Base-by-base conservation (phyloP, 2,888 invertebrate genomes). In the Odontocolon sp. region DNA sequence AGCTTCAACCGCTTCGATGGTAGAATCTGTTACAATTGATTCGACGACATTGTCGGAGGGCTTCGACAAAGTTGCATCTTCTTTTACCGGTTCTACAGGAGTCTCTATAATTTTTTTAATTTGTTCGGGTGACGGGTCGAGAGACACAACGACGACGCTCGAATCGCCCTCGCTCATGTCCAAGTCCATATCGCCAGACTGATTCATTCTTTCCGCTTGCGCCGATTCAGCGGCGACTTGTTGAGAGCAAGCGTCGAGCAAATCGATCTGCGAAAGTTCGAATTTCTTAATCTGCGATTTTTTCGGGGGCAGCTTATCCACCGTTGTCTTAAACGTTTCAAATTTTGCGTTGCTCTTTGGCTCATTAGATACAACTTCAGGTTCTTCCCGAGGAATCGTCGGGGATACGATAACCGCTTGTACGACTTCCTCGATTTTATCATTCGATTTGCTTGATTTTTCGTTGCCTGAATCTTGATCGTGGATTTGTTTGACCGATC, bases 261-360 rank as follows among this genome's bases (percentile, higher is more conserved):
- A 79, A 80, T 89, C 87, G 45, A 87, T 81, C 75, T 88, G 87
- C 0, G 89, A 87, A 8, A 87, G 75, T 59, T 90, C 90, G 70
- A 89, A 89, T 59, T 89, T 89, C 66, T 90, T 90, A n/a, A 89
- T 89, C 61, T 89, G 89, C 1, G 87, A 89, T 26, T 89, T 89
- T 50, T 89, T 90, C 6, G 89, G 88, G 2, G 88, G 88, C 3
- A 90, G 61, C 67, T 85, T 85, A 5, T 88, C 86, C 16, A 84
- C 54, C 9, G 1, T 63, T 21, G 57, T 54, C 28, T 40, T 73
- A 33, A 45, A 1, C 14, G 56, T 21, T 5, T 78, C 79, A 33
- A 78, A 64, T 73, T 73, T 79, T 28, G 52, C 11, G 11, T 56
- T 23, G 11, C 14, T 11, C 16, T 64, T 77, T 1, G 52, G 9